Conservation (phyloP, 1,140 invertebrate genomes). For the Oryzaephilus surinamensis region DNA sequence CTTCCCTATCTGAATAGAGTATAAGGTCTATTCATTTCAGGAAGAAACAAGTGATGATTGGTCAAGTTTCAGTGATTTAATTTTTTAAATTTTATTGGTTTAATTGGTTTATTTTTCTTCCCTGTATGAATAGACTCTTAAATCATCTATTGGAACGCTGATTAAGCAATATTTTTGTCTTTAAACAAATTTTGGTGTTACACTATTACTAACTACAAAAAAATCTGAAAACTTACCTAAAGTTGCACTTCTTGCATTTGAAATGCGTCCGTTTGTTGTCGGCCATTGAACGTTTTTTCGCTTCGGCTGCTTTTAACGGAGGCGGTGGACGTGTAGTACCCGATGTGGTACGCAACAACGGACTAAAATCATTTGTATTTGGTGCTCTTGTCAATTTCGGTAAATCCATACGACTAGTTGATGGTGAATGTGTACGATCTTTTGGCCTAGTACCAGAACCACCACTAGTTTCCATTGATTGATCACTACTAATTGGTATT, state of each 20-base stretch:
- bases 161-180: too few relatives aligned
- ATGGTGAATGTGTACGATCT: constrained; percentile 13
- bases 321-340: constrained; percentile 19
- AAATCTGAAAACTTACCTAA: constrained; percentile 46
- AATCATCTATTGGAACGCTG: too few relatives aligned
- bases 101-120: too few relatives aligned
- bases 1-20: too few relatives aligned
- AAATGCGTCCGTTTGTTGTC: constrained; percentile 51
- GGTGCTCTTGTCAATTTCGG: constrained; percentile 38
- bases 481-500: constrained; percentile 40
- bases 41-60: too few relatives aligned
- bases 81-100: too few relatives aligned
- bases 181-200: too few relatives aligned
- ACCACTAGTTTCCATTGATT: constrained; percentile 31
- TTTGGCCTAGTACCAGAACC: constrained; percentile 31
- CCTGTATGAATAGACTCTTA: too few relatives aligned
- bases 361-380: constrained; percentile 31
- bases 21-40: too few relatives aligned
- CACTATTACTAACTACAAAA: too few relatives aligned
- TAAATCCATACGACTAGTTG: constrained; percentile 35
- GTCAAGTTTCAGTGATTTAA: too few relatives aligned
- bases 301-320: constrained; percentile 27
- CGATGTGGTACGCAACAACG: constrained; percentile 21
- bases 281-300: constrained; percentile 24
- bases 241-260: constrained; percentile 78